Conservation (phyloP, 2,888 invertebrate genomes). For the Lysandra bellargus region DNA sequence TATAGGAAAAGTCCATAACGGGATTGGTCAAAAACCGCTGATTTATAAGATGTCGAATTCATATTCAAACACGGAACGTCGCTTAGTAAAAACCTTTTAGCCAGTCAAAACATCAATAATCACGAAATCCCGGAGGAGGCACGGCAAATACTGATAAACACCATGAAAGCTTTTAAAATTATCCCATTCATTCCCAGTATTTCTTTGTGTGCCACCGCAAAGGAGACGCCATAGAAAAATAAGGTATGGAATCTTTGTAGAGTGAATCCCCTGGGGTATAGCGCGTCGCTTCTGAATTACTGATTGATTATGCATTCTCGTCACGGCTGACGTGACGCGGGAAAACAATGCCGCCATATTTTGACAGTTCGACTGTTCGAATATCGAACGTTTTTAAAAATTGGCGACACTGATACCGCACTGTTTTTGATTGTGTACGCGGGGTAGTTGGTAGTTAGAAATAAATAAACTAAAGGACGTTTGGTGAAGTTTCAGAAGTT, state of each 20-base stretch:
- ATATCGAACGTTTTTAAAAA: conserved; percentile 32
- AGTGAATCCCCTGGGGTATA: conserved; percentile 70
- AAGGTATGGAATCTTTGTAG: conserved; percentile 70
- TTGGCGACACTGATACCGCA: background rate
- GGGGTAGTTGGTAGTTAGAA: too few species aligned
- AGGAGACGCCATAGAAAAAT: conserved; percentile 54
- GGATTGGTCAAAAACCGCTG: conserved; percentile 6
- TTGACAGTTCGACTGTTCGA: conserved; percentile 36
- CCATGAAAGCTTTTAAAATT: conserved; percentile 77
- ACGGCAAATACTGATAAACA: conserved; percentile 62
- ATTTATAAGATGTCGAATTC: background rate
- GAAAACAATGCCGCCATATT: conserved; percentile 55
- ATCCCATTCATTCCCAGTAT: conserved; percentile 69
- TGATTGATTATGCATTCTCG: conserved; percentile 78
- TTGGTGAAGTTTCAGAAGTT: too few species aligned
- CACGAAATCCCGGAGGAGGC: conserved; percentile 58
- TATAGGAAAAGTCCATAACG: background rate
- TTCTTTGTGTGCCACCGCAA: conserved; percentile 70
- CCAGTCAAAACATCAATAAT: conserved; percentile 77
- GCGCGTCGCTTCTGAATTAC: conserved; percentile 66
- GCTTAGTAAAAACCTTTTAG: conserved; percentile 44
- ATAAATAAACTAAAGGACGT: too few species aligned
- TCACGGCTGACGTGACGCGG: conserved; percentile 62
- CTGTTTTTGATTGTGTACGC: too few species aligned
- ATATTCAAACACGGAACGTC: background rate